Percentiles rank a stretch among this genome's conserved stretches.
These are phyloP conservation scores for Naja naja DNA, from an alignment of 2,113 vertebrate genomes.

Conservation along the genomic window DNA sequence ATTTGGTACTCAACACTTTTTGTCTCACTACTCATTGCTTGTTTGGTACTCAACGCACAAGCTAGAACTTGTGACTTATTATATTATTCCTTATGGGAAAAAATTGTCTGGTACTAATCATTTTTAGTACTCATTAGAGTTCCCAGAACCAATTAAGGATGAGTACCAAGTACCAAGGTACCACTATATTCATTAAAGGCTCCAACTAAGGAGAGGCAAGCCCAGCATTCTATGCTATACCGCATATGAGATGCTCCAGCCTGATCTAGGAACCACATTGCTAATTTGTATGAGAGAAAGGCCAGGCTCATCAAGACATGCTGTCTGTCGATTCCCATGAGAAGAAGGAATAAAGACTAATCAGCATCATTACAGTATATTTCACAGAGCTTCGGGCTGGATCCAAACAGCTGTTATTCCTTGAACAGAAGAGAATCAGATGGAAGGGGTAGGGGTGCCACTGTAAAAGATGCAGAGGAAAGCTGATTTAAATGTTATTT, in stretches of 20 bases:
- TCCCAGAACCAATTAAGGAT: not conserved
- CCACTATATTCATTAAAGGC: not conserved
- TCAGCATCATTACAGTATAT: not conserved
- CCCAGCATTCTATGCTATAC: not conserved
- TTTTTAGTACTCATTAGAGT: not conserved
- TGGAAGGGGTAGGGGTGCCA: not conserved
- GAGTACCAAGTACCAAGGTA: not conserved
- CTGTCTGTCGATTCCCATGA: not conserved
- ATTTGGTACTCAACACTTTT: not conserved
- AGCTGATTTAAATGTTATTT: too few species aligned
- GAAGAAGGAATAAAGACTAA: not conserved
- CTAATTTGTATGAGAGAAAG: not conserved
- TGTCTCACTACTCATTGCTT: not conserved
- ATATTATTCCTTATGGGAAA: not conserved
- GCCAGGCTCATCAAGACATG: not conserved
- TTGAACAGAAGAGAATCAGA: not conserved
- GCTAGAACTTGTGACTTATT: not conserved
- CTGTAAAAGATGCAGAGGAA: not conserved
- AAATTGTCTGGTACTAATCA: not conserved
- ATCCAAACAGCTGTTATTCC: not conserved
- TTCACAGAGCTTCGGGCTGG: not conserved
- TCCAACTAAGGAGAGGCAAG: not conserved
- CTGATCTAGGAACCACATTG: not conserved
- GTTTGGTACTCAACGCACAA: not conserved
- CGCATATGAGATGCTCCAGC: not conserved